A percentile compares a stretch with the other conserved stretches of the same genome.
These are phyloP conservation scores for Pelecanus crispus DNA, from an alignment of 2,113 vertebrate genomes.

Conservation along the genomic window DNA sequence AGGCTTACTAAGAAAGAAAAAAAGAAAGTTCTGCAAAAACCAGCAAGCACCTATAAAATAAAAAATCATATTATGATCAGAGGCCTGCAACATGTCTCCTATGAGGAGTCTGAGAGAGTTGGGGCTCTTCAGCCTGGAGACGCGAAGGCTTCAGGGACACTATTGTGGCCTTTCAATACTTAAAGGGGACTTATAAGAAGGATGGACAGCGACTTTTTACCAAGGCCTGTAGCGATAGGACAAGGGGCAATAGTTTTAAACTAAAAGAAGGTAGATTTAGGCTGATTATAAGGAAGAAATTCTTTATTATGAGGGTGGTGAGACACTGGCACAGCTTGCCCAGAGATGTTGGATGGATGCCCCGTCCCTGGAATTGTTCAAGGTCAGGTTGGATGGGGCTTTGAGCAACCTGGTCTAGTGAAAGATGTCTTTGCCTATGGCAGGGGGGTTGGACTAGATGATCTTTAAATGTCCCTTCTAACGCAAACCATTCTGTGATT, in stretches of 20 bases:
- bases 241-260: neutral
- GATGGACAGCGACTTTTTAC: neutral
- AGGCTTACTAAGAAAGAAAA: neutral
- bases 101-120: neutral
- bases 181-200: neutral
- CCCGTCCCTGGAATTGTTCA: neutral
- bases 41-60: rapidly evolving
- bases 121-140: neutral
- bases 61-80: neutral
- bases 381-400: rapidly evolving
- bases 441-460: rapidly evolving
- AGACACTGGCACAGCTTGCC: rapidly evolving
- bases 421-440: rapidly evolving
- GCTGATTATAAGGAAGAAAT: neutral
- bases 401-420: rapidly evolving
- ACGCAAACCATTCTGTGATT: neutral
- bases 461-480: neutral
- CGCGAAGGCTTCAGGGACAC: rapidly evolving
- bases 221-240: neutral
- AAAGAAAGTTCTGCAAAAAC: neutral
- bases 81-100: rapidly evolving
- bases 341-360: rapidly evolving
- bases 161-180: rapidly evolving
- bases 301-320: neutral
- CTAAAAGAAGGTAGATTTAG: rapidly evolving